phyloP scores from a whole-genome alignment of 2,113 vertebrate genomes.

The Rhinoptilus africanus region DNA sequence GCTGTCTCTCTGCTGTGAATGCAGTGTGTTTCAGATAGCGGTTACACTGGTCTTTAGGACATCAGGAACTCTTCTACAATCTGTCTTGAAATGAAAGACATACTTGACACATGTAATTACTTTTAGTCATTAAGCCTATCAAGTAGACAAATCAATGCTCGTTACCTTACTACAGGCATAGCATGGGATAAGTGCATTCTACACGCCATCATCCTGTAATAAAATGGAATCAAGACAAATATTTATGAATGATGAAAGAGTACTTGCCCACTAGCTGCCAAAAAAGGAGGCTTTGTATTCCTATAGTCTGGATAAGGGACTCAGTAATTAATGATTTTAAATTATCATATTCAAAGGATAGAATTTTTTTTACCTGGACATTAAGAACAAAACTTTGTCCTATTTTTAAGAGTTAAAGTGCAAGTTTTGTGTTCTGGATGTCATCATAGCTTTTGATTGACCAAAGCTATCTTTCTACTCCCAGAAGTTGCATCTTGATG shows the following conservation, averaged over 20 bases:
- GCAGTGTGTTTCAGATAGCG: neutral
- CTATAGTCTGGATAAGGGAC: neutral
- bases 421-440: neutral
- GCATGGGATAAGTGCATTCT: neutral
- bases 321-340: neutral
- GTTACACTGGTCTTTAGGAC: neutral
- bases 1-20: neutral
- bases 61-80: neutral
- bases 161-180: neutral
- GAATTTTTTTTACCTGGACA: neutral
- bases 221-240: neutral
- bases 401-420: neutral
- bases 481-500: neutral
- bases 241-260: neutral
- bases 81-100: neutral
- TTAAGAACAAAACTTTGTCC: neutral
- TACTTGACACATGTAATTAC: neutral
- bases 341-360: neutral
- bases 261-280: neutral
- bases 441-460: neutral
- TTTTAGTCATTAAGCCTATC: neutral
- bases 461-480: neutral
- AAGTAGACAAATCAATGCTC: neutral
- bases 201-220: neutral
- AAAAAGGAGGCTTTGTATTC: neutral